Evolutionary conservation across 2,888 invertebrate genomes (phyloP), one percentile per base, ranked within the genome.

Genomic region (Amphipoea oculea): DNA sequence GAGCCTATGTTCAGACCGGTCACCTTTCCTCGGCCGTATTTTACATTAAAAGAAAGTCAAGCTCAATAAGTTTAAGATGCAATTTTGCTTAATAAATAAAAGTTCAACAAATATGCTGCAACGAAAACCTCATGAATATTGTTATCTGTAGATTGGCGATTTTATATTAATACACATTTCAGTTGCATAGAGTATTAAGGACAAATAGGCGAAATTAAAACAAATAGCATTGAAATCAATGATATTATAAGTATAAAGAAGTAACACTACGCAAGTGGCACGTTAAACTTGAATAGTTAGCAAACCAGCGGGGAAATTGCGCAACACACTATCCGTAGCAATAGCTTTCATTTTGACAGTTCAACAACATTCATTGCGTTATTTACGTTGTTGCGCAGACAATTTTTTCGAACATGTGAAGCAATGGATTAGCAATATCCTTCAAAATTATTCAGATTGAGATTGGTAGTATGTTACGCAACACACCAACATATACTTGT

Each of bases 11-110:
- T 29, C 48, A 69, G 29, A 36, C 48, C 29, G 3, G 45, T 48
- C 48, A 29, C 3, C 12, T 29, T 5, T 20, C 29, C 29, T 11
- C n/a, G 29, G 48, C 48, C 6, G 12, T 48, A 20, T 69, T 20
- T 11, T 20, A 20, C 20, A 51, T 48, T 69, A 6, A 20, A 48
- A 70, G 6, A 40, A 68, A 62, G 17, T 69, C 65, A 45, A 77
- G 69, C 81, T 76, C 63, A 81, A 63, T 76, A 81, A 66, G 29
- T 69, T 29, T 79, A 57, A 48, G 45, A 82, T 63, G 57, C 68
- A 75, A 76, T 73, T 23, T 77, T 54, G 29, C 40, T 40, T 60
- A 45, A 48, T 36, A 45, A 57, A 42, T 12, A 23, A 23, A 63
- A 29, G 5, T 69, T 68, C 62, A 63, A 63, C 51, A 20, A 36